A percentile compares a stretch with the other conserved stretches of the same genome.
phyloP scores from a whole-genome alignment of 2,888 invertebrate species.

The Amorpha juglandis region DNA sequence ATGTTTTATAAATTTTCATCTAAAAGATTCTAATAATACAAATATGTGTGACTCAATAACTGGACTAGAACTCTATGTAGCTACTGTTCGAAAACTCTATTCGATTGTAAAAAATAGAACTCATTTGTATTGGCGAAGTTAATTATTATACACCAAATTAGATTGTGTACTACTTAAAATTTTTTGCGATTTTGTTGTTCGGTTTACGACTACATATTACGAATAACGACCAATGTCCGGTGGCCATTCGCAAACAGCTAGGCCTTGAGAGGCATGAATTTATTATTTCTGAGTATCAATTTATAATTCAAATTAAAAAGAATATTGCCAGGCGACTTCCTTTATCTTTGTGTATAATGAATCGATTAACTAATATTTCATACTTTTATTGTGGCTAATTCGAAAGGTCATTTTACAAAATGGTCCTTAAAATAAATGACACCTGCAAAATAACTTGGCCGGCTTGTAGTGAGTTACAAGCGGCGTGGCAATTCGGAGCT shows the following conservation, averaged over 20 bases:
- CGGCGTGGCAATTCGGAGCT: no score
- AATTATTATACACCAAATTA: background rate
- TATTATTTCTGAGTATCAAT: background rate
- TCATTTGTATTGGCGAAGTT: background rate
- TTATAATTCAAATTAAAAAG: background rate
- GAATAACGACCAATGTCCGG: conserved; percentile 4
- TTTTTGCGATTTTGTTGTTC: background rate
- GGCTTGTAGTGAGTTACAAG: no score
- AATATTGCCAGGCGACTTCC: background rate
- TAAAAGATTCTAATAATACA: no score
- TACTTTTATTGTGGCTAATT: no score
- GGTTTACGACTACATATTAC: no score
- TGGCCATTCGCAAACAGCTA: background rate
- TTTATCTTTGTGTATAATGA: background rate
- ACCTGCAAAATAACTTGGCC: no score
- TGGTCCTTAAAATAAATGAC: no score
- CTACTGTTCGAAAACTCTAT: background rate
- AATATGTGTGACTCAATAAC: background rate
- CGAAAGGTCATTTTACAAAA: no score
- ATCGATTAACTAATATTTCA: background rate
- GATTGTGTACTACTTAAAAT: background rate
- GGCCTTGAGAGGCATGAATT: conserved; percentile 1
- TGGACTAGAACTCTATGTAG: background rate
- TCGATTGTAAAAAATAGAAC: background rate
- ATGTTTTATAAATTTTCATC: no score